Evolutionary conservation across 2,113 vertebrate genomes (phyloP).

Genomic region (Elaphurus davidianus): DNA sequence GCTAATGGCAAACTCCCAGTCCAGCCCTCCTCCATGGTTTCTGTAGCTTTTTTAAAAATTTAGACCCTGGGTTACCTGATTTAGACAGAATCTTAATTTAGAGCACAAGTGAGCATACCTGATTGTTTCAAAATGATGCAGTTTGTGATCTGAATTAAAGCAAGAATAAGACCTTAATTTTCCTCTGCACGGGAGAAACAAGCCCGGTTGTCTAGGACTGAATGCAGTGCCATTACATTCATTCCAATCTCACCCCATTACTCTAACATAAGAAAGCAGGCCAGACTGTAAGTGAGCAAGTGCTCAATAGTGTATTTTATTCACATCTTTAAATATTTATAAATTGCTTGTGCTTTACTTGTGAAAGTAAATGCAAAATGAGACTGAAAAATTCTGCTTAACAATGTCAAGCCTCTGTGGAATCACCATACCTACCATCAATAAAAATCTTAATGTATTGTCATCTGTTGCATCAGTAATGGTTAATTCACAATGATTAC

Average conservation of each 20-base stretch:
- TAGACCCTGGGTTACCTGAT: not conserved
- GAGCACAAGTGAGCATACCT: not conserved
- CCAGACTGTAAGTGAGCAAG: not conserved
- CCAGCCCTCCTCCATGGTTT: not conserved
- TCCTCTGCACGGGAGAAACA: not conserved
- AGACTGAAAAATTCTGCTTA: not conserved
- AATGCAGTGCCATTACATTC: not conserved
- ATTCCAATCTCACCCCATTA: rapidly evolving
- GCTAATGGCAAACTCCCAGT: not conserved
- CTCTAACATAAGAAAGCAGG: not conserved
- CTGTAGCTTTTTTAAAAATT: not conserved
- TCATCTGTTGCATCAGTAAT: not conserved
- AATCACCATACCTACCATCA: not conserved
- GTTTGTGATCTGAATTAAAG: not conserved
- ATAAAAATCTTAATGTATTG: not conserved
- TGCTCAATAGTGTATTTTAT: not conserved
- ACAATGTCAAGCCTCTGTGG: not conserved
- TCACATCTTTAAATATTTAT: not conserved
- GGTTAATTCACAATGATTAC: not conserved
- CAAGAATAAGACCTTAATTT: not conserved
- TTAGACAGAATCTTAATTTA: not conserved
- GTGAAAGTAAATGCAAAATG: not conserved
- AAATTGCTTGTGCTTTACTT: not conserved
- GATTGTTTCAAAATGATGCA: not conserved
- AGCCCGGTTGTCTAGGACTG: too few species aligned